phyloP scores from a whole-genome alignment of 92 coral and sea anemone species.

The Bergia sp. region DNA sequence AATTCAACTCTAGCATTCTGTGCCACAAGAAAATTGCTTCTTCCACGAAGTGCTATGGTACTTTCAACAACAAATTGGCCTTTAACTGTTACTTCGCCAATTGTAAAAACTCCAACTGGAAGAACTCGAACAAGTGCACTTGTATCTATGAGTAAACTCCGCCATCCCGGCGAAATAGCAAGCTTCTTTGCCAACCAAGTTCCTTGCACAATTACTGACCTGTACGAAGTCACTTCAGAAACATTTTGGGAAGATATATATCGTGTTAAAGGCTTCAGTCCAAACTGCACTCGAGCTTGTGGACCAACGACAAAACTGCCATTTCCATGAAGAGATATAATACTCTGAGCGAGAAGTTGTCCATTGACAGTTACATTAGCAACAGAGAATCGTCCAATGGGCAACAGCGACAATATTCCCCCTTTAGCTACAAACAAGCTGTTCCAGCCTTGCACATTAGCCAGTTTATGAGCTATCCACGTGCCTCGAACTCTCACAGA shows the following conservation, averaged over 20 bases:
- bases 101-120: conserved; percentile 64
- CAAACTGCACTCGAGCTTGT: conserved; percentile 61
- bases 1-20: conserved; percentile 36
- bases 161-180: conserved; percentile 79
- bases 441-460: conserved; percentile 74
- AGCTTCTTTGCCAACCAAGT: conserved; percentile 64
- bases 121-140: conserved; percentile 12
- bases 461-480: conserved; percentile 46
- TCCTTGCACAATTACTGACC: conserved; percentile 66
- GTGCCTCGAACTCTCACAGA: conserved; percentile 32
- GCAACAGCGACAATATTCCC: conserved; percentile 61
- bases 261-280: conserved; percentile 22
- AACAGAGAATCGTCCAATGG: conserved; percentile 61
- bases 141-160: conserved; percentile 11
- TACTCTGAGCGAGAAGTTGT: conserved; percentile 61
- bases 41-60: conserved; percentile 23
- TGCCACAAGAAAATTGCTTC: background rate
- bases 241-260: conserved; percentile 12
- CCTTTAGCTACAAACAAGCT: conserved; percentile 50
- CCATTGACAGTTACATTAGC: conserved; percentile 66
- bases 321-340: conserved; percentile 68
- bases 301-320: conserved; percentile 59
- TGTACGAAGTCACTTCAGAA: conserved; percentile 30
- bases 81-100: conserved; percentile 66
- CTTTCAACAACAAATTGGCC: conserved; percentile 35